Evolutionary conservation across 2,113 vertebrate genomes (phyloP).

Genomic region (Menura novaehollandiae): DNA sequence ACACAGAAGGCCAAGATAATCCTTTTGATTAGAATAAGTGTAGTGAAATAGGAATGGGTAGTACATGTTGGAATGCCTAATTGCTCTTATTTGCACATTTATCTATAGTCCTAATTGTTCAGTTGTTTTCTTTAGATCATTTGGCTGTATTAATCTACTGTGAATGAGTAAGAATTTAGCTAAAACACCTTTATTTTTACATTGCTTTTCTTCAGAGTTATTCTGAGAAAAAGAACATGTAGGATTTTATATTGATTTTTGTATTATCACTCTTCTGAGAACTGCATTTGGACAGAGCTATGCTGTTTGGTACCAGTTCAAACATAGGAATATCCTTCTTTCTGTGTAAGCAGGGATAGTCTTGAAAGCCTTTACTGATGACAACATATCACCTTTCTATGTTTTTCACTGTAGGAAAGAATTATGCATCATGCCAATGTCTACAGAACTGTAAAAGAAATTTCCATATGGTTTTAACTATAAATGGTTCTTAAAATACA

Average conservation of each 20-base stretch:
- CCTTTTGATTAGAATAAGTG: background rate
- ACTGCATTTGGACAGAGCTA: background rate
- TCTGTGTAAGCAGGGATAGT: background rate
- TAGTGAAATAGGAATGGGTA: background rate
- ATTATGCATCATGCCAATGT: background rate
- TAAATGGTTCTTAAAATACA: background rate
- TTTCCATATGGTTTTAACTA: constrained; percentile 28
- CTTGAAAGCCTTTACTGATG: background rate
- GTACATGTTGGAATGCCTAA: background rate
- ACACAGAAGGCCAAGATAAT: background rate
- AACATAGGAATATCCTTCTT: background rate
- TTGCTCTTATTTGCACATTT: background rate
- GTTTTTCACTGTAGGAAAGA: background rate
- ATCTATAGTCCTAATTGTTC: background rate
- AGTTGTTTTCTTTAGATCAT: background rate
- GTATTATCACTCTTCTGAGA: background rate
- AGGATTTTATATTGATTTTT: background rate
- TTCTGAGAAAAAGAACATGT: background rate
- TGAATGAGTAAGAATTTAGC: background rate
- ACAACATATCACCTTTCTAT: background rate
- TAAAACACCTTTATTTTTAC: background rate
- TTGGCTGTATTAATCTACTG: background rate
- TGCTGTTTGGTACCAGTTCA: background rate
- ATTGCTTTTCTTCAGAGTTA: background rate
- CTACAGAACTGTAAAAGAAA: background rate